Conservation (phyloP, 2,888 invertebrate genomes). For the Nemotelus pantherinus region DNA sequence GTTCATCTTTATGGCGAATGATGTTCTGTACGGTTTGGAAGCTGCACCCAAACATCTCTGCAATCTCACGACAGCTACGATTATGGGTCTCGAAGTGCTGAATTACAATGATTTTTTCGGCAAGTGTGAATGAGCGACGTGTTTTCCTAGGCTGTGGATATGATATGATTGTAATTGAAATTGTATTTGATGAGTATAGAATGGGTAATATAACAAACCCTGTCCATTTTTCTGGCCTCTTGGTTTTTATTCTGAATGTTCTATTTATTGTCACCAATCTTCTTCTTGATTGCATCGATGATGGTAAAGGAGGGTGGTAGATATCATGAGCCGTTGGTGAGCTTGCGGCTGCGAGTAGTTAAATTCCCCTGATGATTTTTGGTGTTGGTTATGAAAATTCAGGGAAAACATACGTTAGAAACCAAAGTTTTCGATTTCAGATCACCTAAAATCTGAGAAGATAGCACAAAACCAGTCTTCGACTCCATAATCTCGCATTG, state of each 20-base stretch:
- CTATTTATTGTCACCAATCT: constrained; percentile 40
- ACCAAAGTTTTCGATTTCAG: too few relatives aligned
- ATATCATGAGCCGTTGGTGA: background rate
- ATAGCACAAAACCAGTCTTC: too few relatives aligned
- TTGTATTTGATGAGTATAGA: constrained; percentile 47
- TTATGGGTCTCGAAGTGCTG: constrained; percentile 26
- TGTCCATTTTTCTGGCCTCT: constrained; percentile 54
- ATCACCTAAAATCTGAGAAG: too few relatives aligned
- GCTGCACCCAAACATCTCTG: constrained; percentile 38
- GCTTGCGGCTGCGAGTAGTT: too few relatives aligned
- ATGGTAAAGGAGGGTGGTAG: background rate
- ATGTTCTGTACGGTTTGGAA: constrained; percentile 40
- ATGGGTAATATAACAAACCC: constrained; percentile 62
- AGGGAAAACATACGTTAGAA: too few relatives aligned
- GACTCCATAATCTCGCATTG: too few relatives aligned
- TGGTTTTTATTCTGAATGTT: constrained; percentile 45
- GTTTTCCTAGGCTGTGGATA: constrained; percentile 44
- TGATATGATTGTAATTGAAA: background rate
- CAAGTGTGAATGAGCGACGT: constrained; percentile 45
- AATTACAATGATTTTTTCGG: constrained; percentile 28
- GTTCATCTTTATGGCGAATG: constrained; percentile 36
- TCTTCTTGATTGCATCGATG: constrained; percentile 27
- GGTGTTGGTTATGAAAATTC: too few relatives aligned
- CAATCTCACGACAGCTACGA: constrained; percentile 25
- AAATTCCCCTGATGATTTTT: too few relatives aligned